Base-by-base conservation (phyloP, 2,888 invertebrate genomes). In the Lycaena phlaeas region DNA sequence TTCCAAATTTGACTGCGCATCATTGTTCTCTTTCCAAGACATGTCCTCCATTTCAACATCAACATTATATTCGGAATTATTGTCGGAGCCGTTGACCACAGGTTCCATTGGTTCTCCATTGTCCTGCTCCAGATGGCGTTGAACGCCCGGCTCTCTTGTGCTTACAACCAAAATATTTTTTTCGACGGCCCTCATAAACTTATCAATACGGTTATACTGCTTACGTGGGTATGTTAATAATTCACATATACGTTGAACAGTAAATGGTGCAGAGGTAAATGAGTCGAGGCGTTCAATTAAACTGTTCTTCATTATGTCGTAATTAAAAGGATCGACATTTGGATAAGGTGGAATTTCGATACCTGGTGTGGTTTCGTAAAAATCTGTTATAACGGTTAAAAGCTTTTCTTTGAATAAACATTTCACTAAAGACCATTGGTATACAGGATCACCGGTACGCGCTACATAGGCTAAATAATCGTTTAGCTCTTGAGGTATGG, bases 101-200 rank as follows among this genome's bases (percentile, higher is more conserved):
- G 86, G 84, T 51, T 88, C 86, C 41, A 87, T 73, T 4, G 87
- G 85, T 48, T 91, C 91, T 1, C 90, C 90, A 66, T 90, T 90
- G 62, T 91, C 89, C 9, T 88, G 86, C 48, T 89, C 90, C 9
- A 87, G 75, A 15, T 69, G 81, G 34, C 87, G 86, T 53, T 85
- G 88, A 11, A 75, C 67, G 9, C 90, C 90, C 2, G 91, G 91
- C 60, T 89, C 91, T 52, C 87, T 87, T 22, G 91, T 90, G 64
- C 91, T 91, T 6, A 96, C 95, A 44, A 96, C 96, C 55, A 95
- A 77, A 53, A 96, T 94, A 59, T 95, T 95, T 74, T 98, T 98
- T 71, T 98, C 98, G 44, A 99, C 87, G 0, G 98, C 98, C 44
- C 98, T 87, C 92, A 99, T 94, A 68, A 94, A 98, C 72, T 98